Conservation (phyloP, 2,888 invertebrate species). For the Meandrusa payeni region DNA sequence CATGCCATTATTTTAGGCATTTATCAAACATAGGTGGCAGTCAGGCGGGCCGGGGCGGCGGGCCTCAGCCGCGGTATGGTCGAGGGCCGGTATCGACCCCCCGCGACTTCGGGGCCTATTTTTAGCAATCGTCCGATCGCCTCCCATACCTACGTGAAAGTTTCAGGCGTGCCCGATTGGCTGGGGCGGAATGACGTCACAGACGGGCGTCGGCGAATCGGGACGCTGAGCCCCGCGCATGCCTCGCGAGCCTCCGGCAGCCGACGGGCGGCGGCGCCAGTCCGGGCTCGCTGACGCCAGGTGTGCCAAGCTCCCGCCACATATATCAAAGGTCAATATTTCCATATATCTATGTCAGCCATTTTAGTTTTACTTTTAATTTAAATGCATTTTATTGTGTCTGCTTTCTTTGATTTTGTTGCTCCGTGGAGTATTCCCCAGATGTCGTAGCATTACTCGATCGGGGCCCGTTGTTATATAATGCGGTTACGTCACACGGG, state of each 20-base stretch:
- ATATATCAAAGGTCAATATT: slow-evolving; percentile 60
- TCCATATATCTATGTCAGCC: slow-evolving; percentile 36
- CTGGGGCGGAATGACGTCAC: slow-evolving; percentile 62
- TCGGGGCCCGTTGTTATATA: slow-evolving; percentile 29
- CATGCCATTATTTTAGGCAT: no score
- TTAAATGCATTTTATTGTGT: slow-evolving; percentile 35
- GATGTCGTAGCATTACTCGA: slow-evolving; percentile 23
- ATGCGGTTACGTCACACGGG: slow-evolving; percentile 33
- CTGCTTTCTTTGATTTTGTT: slow-evolving; percentile 31
- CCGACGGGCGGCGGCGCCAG: slow-evolving; percentile 63
- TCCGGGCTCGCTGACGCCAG: slow-evolving; percentile 72
- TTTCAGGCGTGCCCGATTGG: slow-evolving; percentile 66
- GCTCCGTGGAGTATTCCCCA: slow-evolving; percentile 4
- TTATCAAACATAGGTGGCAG: no score
- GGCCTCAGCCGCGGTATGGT: background rate
- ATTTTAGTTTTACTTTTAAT: slow-evolving; percentile 36
- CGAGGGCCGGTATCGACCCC: slow-evolving; percentile 34
- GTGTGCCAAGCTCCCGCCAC: slow-evolving; percentile 69
- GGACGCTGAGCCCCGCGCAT: slow-evolving; percentile 48
- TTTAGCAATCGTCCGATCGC: slow-evolving; percentile 68
- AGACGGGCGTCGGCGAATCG: slow-evolving; percentile 55
- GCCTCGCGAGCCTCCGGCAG: slow-evolving; percentile 47
- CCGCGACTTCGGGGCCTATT: slow-evolving; percentile 51
- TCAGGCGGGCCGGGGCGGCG: no score
- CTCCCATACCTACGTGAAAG: slow-evolving; percentile 70